Conservation (phyloP, 2,113 vertebrate species). For the Tetraodon nigroviridis region DNA sequence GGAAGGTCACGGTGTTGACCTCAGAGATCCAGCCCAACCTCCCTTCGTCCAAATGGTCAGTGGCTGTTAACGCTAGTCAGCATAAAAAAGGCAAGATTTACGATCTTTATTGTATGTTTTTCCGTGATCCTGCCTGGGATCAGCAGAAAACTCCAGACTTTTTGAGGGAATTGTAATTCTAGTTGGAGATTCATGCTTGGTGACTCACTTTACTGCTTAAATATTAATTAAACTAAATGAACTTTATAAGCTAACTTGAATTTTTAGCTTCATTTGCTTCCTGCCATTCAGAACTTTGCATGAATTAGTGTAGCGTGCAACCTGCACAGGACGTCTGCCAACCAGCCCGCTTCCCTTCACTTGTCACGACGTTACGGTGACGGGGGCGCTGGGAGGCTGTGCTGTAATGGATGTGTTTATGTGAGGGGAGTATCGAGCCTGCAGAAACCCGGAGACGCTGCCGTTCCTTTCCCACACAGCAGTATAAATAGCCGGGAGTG, state of each 20-base stretch:
- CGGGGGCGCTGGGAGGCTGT: slow-evolving; percentile 14
- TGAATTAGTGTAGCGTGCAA: slow-evolving; percentile 2
- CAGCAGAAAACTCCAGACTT: no score
- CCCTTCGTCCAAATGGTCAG: slow-evolving; percentile 14
- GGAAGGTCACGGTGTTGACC: slow-evolving; percentile 12
- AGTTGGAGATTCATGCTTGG: no score
- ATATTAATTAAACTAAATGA: no score
- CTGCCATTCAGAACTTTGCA: slow-evolving; percentile 12
- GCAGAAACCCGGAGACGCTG: slow-evolving; percentile 48
- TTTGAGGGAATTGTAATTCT: no score
- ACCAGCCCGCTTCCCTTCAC: neutral
- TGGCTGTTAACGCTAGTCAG: neutral
- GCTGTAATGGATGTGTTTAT: slow-evolving; percentile 17
- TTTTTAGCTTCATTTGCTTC: slow-evolving; percentile 6
- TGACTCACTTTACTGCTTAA: no score
- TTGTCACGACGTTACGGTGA: slow-evolving; percentile 21
- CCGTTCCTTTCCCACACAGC: slow-evolving; percentile 71
- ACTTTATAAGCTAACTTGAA: no score
- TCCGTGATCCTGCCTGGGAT: no score
- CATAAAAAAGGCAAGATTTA: neutral
- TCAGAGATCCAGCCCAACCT: neutral
- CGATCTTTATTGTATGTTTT: no score
- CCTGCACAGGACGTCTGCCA: neutral
- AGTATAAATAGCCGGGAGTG: slow-evolving; percentile 75
- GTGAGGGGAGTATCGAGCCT: slow-evolving; percentile 40